Percentiles rank a stretch among this genome's conserved stretches.
phyloP scores from a whole-genome alignment of 2,888 invertebrate species.

The Cosmia pyralina region DNA sequence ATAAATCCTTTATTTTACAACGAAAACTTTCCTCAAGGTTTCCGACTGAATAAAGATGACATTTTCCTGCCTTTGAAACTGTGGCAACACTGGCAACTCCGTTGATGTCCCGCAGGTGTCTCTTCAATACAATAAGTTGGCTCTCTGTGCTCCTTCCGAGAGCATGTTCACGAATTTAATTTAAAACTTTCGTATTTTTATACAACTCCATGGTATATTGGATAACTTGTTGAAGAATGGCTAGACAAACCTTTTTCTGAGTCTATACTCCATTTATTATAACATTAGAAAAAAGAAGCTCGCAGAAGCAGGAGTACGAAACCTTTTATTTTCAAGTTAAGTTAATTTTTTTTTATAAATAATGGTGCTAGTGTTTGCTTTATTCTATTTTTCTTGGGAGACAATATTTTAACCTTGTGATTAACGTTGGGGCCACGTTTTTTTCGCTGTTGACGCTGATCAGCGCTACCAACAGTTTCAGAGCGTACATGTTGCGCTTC shows the following conservation, averaged over 20 bases:
- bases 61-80: slow-evolving; percentile 50
- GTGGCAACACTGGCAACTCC: slow-evolving; percentile 53
- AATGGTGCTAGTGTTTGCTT: too few relatives aligned
- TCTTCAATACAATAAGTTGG: slow-evolving; percentile 69
- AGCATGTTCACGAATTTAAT: slow-evolving; percentile 75
- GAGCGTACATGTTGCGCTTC: too few relatives aligned
- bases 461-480: too few relatives aligned
- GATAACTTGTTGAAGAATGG: slow-evolving; percentile 64
- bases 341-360: too few relatives aligned
- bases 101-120: slow-evolving; percentile 69
- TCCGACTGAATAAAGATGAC: slow-evolving; percentile 52
- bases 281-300: too few relatives aligned
- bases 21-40: slow-evolving; percentile 39
- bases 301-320: too few relatives aligned
- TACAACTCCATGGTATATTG: slow-evolving; percentile 67
- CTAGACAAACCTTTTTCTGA: slow-evolving; percentile 45
- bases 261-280: too few relatives aligned
- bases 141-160: slow-evolving; percentile 57
- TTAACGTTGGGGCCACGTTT: too few relatives aligned
- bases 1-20: slow-evolving; percentile 33
- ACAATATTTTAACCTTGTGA: too few relatives aligned
- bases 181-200: slow-evolving; percentile 79
- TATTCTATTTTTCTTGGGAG: too few relatives aligned
- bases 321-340: too few relatives aligned
- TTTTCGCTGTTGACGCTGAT: too few relatives aligned